Percentiles rank a stretch among this genome's conserved stretches.
These are phyloP conservation scores for Azorinus chamasolen DNA, from an alignment of 2,888 invertebrate species.

Conservation along the genomic window DNA sequence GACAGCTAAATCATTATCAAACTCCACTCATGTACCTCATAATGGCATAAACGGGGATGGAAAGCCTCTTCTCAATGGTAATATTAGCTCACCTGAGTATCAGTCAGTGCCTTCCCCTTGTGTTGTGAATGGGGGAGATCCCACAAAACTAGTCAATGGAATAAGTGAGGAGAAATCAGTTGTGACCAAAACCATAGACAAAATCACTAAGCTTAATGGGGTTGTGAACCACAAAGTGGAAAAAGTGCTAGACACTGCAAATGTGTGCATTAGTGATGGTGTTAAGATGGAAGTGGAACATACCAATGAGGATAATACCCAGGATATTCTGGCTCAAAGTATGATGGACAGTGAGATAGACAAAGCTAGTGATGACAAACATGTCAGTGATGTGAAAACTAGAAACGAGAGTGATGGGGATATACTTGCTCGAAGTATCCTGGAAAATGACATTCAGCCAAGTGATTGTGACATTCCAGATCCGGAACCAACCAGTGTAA, in stretches of 20 bases:
- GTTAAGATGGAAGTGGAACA: constrained; percentile 28
- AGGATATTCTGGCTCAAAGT: constrained; percentile 58
- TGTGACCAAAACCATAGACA: constrained; percentile 59
- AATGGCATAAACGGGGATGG: constrained; percentile 60
- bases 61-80: constrained; percentile 62
- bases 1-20: constrained; percentile 37
- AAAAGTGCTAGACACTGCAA: constrained; percentile 33
- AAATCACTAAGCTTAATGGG: constrained; percentile 73
- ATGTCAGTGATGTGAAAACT: constrained; percentile 31
- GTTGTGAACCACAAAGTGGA: constrained; percentile 72
- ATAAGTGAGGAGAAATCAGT: constrained; percentile 42
- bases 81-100: constrained; percentile 59
- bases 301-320: constrained; percentile 29
- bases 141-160: constrained; percentile 59
- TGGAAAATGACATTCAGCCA: constrained; percentile 59
- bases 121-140: constrained; percentile 47
- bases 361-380: constrained; percentile 39
- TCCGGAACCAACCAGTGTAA: constrained; percentile 48
- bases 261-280: constrained; percentile 18
- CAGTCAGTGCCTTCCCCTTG: constrained; percentile 62
- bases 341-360: constrained; percentile 56
- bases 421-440: constrained; percentile 57
- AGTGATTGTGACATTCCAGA: constrained; percentile 63
- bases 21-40: constrained; percentile 61
- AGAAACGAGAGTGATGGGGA: constrained; percentile 46